Evolutionary conservation across 2,113 vertebrate species (phyloP), one percentile per base, ranked within the genome.

Genomic region (Gobius niger): DNA sequence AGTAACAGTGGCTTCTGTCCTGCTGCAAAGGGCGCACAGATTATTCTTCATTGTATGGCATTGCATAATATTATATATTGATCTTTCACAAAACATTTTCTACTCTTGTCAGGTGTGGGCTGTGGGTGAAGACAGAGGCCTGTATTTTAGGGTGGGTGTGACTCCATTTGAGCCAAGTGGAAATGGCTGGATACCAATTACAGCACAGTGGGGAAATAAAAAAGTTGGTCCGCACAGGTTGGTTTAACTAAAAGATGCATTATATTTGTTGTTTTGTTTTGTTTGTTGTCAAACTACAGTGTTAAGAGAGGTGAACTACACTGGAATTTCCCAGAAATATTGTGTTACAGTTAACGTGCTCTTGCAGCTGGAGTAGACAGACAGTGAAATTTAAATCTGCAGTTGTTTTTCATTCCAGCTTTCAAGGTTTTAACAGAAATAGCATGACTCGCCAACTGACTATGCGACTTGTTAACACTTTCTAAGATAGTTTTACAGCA

Each of bases 141-240:
- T 98, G 68, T 98, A 98, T 85, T 98, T 98, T 73, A 95, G 98
- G 11, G 95, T 97, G 72, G 96, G 96, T 0, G 91, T 99, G 63
- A 97, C 96, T 0, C 89, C 88, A 5, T 95, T 92, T 1, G 96
- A 98, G 81, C 95, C 98, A 11, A 98, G 95, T 0, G 98, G 98
- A 53, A 97, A 92, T 75, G 93, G 93, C 0, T 99, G 98, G 98
- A 96, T 95, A 53, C 93, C 94, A 12, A 92, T 99, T 9, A 81
- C 93, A 0, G 94, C 88, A 34, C 81, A 90, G 50, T 89, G 93
- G 76, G 96, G 96, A 24, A 93, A 92, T 68, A 89, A 78, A 19
- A 95, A 79, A 46, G 53, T 77, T 12, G 9, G 72, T 47, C 73
- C 72, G 0, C 47, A 76, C 42, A 85, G 83, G 85, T 83, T 9